These are phyloP conservation scores for Indri indri DNA, from an alignment of 2,113 vertebrate species.

Conservation along the genomic window DNA sequence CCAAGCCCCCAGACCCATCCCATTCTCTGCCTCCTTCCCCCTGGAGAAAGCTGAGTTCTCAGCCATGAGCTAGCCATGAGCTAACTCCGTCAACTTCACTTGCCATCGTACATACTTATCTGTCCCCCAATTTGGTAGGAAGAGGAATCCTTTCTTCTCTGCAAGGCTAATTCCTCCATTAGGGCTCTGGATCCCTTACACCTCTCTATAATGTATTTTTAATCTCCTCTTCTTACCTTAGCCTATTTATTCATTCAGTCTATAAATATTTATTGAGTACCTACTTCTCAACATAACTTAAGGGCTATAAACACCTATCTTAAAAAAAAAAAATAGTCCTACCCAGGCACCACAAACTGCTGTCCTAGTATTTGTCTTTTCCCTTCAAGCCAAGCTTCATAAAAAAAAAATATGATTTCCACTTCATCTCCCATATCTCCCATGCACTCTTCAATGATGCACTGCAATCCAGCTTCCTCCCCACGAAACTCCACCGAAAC, in stretches of 20 bases:
- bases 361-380: background rate
- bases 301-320: background rate
- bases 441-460: background rate
- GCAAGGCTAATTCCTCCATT: background rate
- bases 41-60: background rate
- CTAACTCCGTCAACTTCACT: background rate
- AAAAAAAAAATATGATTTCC: background rate
- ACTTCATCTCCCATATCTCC: background rate
- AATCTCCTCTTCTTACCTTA: conserved; percentile 14
- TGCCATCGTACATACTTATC: background rate
- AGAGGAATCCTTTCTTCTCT: background rate
- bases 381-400: conserved; percentile 19
- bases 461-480: background rate
- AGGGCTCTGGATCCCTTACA: background rate
- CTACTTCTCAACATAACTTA: background rate
- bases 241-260: background rate
- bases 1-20: background rate
- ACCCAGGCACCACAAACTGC: background rate
- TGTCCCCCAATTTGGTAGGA: background rate
- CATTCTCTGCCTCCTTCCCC: background rate
- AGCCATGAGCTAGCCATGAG: background rate
- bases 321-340: background rate
- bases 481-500: background rate
- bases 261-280: background rate
- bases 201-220: background rate